A percentile compares a stretch with the other conserved stretches of the same genome.
phyloP scores from a whole-genome alignment of 2,797 vertebrate species.

The Monodelphis domestica region DNA sequence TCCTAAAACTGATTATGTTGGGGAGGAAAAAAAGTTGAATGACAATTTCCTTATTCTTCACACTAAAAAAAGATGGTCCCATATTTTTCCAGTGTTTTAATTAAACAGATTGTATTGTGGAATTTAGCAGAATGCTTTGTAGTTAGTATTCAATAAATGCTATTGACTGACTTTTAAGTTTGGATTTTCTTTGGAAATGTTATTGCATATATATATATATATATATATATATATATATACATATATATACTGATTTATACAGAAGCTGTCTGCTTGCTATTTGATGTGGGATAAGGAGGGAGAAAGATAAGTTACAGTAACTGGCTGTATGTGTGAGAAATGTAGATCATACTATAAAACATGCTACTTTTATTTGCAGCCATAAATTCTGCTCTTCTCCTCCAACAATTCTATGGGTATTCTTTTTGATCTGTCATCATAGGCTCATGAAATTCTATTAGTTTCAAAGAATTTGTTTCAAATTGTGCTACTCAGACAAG shows the following conservation, averaged over 20 bases:
- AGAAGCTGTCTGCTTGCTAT: constrained; percentile 19
- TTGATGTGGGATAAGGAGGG: neutral
- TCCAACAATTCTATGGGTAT: neutral
- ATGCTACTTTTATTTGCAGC: neutral
- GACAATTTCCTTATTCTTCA: neutral
- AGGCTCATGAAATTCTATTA: neutral
- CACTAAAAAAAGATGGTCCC: neutral
- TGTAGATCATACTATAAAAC: neutral
- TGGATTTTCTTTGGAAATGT: neutral
- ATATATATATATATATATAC: too few species aligned
- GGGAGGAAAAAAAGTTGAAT: neutral
- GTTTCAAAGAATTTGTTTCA: constrained; percentile 8
- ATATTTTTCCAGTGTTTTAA: neutral
- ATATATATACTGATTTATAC: neutral
- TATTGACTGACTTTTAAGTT: neutral
- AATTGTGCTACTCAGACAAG: neutral
- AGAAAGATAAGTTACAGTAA: neutral
- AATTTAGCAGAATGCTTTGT: neutral
- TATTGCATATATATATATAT: neutral
- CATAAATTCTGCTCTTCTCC: neutral
- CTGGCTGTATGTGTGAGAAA: neutral
- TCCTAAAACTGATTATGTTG: constrained; percentile 1
- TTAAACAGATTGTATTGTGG: neutral
- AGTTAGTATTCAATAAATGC: neutral
- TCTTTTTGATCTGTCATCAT: neutral